A percentile compares a stretch with the other conserved stretches of the same genome.
Evolutionary conservation across 2,888 invertebrate genomes (phyloP).

Genomic region (Dicyrtomina minuta): DNA sequence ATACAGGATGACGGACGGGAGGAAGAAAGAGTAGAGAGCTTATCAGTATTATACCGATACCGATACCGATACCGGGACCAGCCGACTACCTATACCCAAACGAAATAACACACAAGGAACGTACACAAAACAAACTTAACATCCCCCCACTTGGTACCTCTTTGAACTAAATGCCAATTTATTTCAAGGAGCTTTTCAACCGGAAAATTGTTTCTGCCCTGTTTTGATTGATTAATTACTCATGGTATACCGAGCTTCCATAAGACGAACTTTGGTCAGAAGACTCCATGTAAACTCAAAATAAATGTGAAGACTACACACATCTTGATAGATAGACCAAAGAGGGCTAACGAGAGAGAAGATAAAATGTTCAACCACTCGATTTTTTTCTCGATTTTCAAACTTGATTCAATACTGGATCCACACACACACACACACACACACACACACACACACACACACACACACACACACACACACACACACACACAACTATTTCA

Average conservation of each 20-base stretch:
- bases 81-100: no score
- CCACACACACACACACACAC: no score
- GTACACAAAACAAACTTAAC: background rate
- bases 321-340: background rate
- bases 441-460: no score
- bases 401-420: no score
- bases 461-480: no score
- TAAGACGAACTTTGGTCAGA: background rate
- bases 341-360: background rate
- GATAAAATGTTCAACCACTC: background rate
- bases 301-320: no score
- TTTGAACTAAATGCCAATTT: conserved; percentile 12
- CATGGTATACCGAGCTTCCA: background rate
- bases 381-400: background rate
- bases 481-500: no score
- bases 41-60: background rate
- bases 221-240: conserved; percentile 31
- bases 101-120: background rate
- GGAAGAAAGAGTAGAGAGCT: background rate
- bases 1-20: no score
- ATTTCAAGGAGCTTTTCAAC: conserved; percentile 4
- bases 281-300: background rate
- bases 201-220: conserved; percentile 28
- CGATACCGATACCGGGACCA: no score
- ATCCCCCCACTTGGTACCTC: background rate